Conservation (phyloP, 2,797 vertebrate genomes). For the Sebastes paucispinis region DNA sequence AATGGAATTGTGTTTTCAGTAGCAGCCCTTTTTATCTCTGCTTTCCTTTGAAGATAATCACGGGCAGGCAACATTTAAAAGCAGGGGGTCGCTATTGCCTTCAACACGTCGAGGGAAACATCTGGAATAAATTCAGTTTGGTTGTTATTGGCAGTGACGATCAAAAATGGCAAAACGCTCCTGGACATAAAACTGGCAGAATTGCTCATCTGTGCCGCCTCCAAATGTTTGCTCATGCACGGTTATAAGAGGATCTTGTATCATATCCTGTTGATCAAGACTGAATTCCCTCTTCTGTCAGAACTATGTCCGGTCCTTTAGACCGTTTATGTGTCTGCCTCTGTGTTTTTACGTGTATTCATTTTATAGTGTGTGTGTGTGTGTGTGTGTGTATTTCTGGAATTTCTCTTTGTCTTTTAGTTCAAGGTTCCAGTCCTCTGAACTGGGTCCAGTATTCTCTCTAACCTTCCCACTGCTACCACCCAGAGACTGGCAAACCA, state of each 20-base stretch:
- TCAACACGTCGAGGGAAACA: neutral
- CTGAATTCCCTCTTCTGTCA: constrained; percentile 38
- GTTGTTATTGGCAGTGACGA: constrained; percentile 19
- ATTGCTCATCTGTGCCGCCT: constrained; percentile 9
- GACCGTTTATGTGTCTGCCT: neutral
- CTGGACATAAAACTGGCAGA: neutral
- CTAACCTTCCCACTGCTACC: constrained; percentile 35
- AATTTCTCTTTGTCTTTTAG: constrained; percentile 50
- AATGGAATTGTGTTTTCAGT: neutral
- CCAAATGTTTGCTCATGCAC: neutral
- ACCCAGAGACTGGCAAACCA: constrained; percentile 44
- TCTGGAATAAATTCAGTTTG: constrained; percentile 5
- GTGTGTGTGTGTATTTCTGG: constrained; percentile 9
- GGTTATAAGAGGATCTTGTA: constrained; percentile 38
- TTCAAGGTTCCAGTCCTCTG: constrained; percentile 68
- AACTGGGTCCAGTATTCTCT: constrained; percentile 59
- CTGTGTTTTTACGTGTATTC: neutral
- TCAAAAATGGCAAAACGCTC: neutral
- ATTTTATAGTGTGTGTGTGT: neutral
- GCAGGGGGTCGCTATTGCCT: neutral
- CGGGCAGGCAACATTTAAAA: neutral
- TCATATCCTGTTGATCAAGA: constrained; percentile 70
- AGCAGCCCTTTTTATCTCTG: neutral
- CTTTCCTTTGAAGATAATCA: neutral
- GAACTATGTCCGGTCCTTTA: constrained; percentile 20